Percentiles rank a stretch among this genome's conserved stretches.
These are phyloP conservation scores for Mohoua ochrocephala DNA, from an alignment of 2,113 vertebrate species.

Conservation along the genomic window DNA sequence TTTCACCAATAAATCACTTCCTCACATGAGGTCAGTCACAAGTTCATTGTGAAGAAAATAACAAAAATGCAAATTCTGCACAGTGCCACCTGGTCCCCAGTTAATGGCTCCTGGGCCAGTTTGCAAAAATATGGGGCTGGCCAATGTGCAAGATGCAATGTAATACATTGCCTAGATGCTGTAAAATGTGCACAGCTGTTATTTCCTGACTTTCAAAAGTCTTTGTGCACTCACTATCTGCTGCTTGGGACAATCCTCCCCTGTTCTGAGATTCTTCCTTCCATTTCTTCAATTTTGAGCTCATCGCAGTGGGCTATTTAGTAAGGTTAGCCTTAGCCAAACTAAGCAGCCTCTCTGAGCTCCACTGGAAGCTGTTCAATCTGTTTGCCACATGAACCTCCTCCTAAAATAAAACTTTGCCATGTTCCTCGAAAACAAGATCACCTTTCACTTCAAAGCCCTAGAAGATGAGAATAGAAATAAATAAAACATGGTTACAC, in stretches of 20 bases:
- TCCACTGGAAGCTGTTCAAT: neutral
- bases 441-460: neutral
- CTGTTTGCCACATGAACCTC: neutral
- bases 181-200: neutral
- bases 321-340: neutral
- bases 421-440: neutral
- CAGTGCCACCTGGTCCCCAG: neutral
- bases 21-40: neutral
- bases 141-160: neutral
- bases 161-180: neutral
- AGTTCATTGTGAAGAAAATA: neutral
- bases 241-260: neutral
- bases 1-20: neutral
- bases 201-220: neutral
- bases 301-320: neutral
- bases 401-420: neutral
- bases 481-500: neutral
- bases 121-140: neutral
- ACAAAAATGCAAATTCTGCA: neutral
- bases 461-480: neutral
- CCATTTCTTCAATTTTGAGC: neutral
- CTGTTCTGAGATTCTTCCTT: neutral
- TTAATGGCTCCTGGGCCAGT: neutral
- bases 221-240: neutral
- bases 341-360: neutral